Percentiles rank a stretch among this genome's conserved stretches.
phyloP scores from a whole-genome alignment of 2,888 invertebrate species.

The Pyrrhia umbra region DNA sequence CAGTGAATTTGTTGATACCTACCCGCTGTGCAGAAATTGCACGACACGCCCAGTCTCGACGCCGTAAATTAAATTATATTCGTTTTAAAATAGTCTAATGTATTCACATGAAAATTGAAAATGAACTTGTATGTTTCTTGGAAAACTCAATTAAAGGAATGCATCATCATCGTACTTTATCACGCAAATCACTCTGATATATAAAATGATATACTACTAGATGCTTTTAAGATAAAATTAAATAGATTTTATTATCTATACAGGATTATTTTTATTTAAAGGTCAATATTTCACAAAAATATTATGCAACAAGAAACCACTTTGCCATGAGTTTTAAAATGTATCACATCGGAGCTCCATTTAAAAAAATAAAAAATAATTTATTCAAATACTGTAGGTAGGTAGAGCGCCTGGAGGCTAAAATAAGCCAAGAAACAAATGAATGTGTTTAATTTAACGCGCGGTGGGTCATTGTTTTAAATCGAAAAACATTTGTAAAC shows the following conservation, averaged over 20 bases:
- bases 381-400: background rate
- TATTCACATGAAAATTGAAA: background rate
- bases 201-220: background rate
- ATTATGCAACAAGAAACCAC: background rate
- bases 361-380: background rate
- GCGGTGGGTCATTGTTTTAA: background rate
- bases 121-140: background rate
- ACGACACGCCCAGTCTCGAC: conserved; percentile 34
- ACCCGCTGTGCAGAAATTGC: conserved; percentile 12
- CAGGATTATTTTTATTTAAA: background rate
- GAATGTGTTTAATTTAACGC: background rate
- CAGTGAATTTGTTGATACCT: conserved; percentile 48
- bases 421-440: background rate
- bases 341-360: background rate
- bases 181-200: background rate
- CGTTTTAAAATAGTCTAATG: conserved; percentile 5
- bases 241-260: background rate
- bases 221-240: background rate
- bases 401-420: background rate
- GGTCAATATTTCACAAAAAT: background rate
- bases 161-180: background rate
- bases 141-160: background rate
- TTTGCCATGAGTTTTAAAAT: background rate
- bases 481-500: background rate
- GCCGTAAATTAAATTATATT: conserved; percentile 40